These are phyloP conservation scores for Baryphthengus martii DNA, from an alignment of 2,113 vertebrate genomes.

Conservation along the genomic window DNA sequence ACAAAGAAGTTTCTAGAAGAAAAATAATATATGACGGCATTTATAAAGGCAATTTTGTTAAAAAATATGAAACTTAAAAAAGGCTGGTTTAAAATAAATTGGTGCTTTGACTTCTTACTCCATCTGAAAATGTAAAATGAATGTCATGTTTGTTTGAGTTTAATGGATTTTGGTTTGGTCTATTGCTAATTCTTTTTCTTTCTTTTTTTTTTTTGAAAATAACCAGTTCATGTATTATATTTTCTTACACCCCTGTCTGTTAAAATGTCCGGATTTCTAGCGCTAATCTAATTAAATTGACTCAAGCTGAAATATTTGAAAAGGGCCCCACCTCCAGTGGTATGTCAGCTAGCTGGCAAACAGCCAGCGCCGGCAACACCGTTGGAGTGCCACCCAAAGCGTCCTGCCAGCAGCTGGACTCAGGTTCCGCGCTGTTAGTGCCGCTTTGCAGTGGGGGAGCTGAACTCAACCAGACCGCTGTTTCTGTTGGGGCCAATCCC, in stretches of 20 bases:
- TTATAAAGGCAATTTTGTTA: neutral
- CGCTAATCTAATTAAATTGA: neutral
- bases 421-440: neutral
- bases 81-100: neutral
- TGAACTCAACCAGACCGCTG: neutral
- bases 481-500: neutral
- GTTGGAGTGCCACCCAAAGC: neutral
- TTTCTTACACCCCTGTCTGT: neutral
- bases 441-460: neutral
- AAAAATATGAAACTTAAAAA: neutral
- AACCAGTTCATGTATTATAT: neutral
- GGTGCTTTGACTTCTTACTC: neutral
- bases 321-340: neutral
- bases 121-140: neutral
- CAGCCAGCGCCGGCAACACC: neutral
- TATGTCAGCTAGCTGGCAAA: rapidly evolving
- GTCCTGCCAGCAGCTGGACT: neutral
- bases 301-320: neutral
- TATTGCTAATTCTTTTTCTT: neutral
- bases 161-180: neutral
- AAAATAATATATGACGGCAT: neutral
- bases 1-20: neutral
- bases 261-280: neutral
- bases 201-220: neutral
- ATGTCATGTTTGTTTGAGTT: neutral